phyloP scores from a whole-genome alignment of 2,888 invertebrate genomes.

The Oeneis ivallda region DNA sequence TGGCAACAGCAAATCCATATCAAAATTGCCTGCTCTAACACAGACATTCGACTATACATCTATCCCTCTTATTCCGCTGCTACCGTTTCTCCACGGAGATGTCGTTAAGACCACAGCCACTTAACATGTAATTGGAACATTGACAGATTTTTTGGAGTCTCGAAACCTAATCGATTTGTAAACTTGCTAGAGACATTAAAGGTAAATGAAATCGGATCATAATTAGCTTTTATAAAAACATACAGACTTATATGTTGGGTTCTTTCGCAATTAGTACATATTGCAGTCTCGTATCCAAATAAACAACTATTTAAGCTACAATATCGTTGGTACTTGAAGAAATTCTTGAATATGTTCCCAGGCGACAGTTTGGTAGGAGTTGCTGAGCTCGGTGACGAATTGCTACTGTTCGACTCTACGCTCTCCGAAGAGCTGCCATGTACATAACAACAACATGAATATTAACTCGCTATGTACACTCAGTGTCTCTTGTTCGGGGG shows the following conservation, averaged over 20 bases:
- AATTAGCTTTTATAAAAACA: neutral
- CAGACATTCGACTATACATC: too few species aligned
- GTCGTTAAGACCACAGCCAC: too few species aligned
- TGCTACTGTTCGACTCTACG: conserved; percentile 73
- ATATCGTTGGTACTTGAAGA: conserved; percentile 91
- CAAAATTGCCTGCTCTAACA: too few species aligned
- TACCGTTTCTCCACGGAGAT: too few species aligned
- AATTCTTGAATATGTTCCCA: conserved; percentile 96
- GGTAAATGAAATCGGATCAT: neutral
- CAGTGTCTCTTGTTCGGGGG: too few species aligned
- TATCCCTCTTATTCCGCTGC: too few species aligned
- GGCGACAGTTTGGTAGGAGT: conserved; percentile 90
- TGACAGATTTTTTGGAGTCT: too few species aligned
- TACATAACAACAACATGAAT: conserved; percentile 28
- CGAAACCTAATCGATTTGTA: too few species aligned
- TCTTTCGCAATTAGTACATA: neutral
- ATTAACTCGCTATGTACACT: neutral
- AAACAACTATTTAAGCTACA: conserved; percentile 48
- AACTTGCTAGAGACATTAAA: too few species aligned
- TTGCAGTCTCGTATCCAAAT: conserved; percentile 51
- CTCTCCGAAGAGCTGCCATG: conserved; percentile 63
- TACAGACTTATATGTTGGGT: neutral
- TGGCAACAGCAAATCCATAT: too few species aligned
- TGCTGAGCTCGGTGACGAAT: conserved; percentile 68
- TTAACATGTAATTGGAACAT: too few species aligned